Percentiles rank a stretch among this genome's conserved stretches.
Conservation (phyloP, 2,888 invertebrate genomes). For the Pheosia tremula region DNA sequence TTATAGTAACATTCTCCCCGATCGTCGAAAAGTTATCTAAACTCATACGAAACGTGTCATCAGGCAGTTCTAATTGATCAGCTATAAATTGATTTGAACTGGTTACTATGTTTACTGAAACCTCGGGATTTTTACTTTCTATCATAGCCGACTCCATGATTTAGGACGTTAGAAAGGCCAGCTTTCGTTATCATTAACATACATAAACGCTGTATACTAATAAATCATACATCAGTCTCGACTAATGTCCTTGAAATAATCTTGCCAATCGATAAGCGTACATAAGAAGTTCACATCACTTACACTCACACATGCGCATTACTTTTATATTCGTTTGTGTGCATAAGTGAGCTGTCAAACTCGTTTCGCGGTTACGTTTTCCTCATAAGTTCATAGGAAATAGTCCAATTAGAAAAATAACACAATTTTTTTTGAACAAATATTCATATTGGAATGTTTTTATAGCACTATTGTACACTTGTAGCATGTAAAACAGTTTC, state of each 20-base stretch:
- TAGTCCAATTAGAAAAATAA: slow-evolving; percentile 43
- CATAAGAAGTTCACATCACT: slow-evolving; percentile 78
- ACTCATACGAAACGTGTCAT: slow-evolving; percentile 74
- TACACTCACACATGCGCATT: slow-evolving; percentile 68
- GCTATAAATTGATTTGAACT: slow-evolving; percentile 63
- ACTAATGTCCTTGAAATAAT: slow-evolving; percentile 74
- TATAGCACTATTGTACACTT: slow-evolving; percentile 34
- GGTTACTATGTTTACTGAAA: slow-evolving; percentile 42
- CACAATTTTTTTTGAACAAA: slow-evolving; percentile 28
- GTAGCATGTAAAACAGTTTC: slow-evolving; percentile 52
- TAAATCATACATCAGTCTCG: slow-evolving; percentile 44
- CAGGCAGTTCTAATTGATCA: slow-evolving; percentile 66
- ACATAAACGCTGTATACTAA: slow-evolving; percentile 22
- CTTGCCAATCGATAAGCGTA: slow-evolving; percentile 77
- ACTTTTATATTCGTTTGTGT: slow-evolving; percentile 51
- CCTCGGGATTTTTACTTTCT: slow-evolving; percentile 47
- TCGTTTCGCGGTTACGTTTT: slow-evolving; percentile 71
- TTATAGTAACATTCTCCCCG: slow-evolving; percentile 75
- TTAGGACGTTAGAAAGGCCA: slow-evolving; percentile 15
- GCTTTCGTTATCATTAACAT: slow-evolving; percentile 22
- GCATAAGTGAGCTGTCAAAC: slow-evolving; percentile 77
- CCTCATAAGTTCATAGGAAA: slow-evolving; percentile 40
- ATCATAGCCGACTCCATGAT: slow-evolving; percentile 59
- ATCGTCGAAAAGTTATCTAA: slow-evolving; percentile 68
- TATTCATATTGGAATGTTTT: slow-evolving; percentile 44